A percentile compares a stretch with the other conserved stretches of the same genome.
These are phyloP conservation scores for Nasonovia ribisnigri DNA, from an alignment of 2,888 invertebrate genomes.

Conservation along the genomic window DNA sequence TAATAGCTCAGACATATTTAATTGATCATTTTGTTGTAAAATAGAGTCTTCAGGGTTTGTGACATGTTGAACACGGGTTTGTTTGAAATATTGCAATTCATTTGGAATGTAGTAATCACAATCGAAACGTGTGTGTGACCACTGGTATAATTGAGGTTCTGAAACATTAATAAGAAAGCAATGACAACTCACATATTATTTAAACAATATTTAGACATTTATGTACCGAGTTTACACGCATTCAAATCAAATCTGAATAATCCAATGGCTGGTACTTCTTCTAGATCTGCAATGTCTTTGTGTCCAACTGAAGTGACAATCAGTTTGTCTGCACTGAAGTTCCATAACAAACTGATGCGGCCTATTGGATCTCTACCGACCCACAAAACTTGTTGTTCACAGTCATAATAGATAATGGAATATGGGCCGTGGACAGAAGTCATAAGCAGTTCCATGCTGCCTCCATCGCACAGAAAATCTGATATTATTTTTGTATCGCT, in stretches of 20 bases:
- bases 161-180: conserved; percentile 14
- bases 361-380: conserved; percentile 90
- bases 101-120: conserved; percentile 46
- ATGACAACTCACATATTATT: conserved; percentile 71
- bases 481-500: conserved; percentile 65
- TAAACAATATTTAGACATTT: conserved; percentile 73
- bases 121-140: conserved; percentile 48
- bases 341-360: conserved; percentile 82
- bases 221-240: conserved; percentile 71
- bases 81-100: conserved; percentile 60
- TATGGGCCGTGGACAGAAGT: conserved; percentile 83
- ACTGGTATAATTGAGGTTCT: conserved; percentile 56
- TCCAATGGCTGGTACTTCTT: conserved; percentile 69
- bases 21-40: conserved; percentile 24
- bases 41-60: conserved; percentile 50
- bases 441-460: conserved; percentile 70
- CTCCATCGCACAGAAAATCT: conserved; percentile 55
- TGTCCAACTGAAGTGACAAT: conserved; percentile 69
- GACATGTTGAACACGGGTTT: neutral
- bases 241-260: conserved; percentile 68
- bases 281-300: conserved; percentile 66
- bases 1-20: conserved; percentile 52
- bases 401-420: conserved; percentile 82
- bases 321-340: conserved; percentile 58
- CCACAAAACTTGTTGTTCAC: conserved; percentile 74